Evolutionary conservation across 2,888 invertebrate species (phyloP).

Genomic region (Argyresthia goedartella): DNA sequence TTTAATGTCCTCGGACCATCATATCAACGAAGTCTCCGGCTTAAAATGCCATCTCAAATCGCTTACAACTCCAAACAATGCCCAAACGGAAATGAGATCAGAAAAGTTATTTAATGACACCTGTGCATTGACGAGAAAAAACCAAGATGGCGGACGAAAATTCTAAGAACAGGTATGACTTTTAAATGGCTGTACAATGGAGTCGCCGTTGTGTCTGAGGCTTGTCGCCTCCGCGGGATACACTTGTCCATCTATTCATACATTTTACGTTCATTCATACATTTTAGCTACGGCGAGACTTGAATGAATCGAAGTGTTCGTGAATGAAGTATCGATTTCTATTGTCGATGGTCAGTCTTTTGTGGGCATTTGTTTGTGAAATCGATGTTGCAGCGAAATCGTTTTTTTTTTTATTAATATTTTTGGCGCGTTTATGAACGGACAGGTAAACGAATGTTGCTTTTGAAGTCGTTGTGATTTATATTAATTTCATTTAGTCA

Average conservation of each 20-base stretch:
- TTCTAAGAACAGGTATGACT: constrained; percentile 16
- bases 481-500: no score
- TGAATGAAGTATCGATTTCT: constrained; percentile 37
- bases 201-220: constrained; percentile 35
- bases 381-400: constrained; percentile 15
- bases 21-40: no score
- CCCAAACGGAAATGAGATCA: constrained; percentile 48
- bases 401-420: constrained; percentile 14
- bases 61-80: constrained; percentile 11
- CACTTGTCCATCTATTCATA: constrained; percentile 42
- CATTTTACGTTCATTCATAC: constrained; percentile 42
- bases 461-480: no score
- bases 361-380: constrained; percentile 22
- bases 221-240: constrained; percentile 26
- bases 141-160: neutral
- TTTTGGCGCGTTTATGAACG: constrained; percentile 1
- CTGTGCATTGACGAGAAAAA: constrained; percentile 20
- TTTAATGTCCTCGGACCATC: no score
- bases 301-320: constrained; percentile 12
- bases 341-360: constrained; percentile 21
- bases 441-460: neutral
- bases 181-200: constrained; percentile 36
- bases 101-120: constrained; percentile 55
- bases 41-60: no score
- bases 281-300: constrained; percentile 32